A percentile compares a stretch with the other conserved stretches of the same genome.
Evolutionary conservation across 2,888 invertebrate species (phyloP).

Genomic region (Listrodromus nycthemerus): DNA sequence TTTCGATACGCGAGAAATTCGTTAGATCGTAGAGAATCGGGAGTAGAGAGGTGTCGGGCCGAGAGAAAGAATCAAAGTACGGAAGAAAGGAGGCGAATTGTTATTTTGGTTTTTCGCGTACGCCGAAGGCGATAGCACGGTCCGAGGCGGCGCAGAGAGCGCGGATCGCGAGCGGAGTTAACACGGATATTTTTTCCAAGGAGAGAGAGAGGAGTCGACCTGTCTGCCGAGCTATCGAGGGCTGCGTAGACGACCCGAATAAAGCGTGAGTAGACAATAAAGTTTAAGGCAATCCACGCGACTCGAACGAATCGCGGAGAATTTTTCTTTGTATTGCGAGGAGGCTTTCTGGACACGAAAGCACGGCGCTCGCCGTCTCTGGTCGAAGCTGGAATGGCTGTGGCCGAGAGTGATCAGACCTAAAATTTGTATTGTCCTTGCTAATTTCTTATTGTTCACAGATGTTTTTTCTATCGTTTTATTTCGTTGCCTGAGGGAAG

Average conservation of each 20-base stretch:
- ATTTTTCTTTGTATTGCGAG: too few species aligned
- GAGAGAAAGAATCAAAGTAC: neutral
- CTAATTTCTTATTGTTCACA: neutral
- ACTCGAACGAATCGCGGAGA: too few species aligned
- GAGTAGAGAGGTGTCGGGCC: neutral
- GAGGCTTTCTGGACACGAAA: too few species aligned
- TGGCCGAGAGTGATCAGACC: neutral
- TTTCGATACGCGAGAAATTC: slow-evolving; percentile 8
- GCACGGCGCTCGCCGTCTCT: too few species aligned
- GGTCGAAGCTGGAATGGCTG: too few species aligned
- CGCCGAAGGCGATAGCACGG: neutral
- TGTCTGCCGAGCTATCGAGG: slow-evolving; percentile 52
- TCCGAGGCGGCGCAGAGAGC: neutral
- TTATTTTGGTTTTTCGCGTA: neutral
- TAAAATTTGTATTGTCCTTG: neutral
- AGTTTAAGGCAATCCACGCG: neutral
- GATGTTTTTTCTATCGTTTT: neutral
- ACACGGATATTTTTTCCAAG: slow-evolving; percentile 56
- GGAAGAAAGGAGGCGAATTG: neutral
- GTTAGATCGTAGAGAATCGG: neutral
- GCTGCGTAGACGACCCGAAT: slow-evolving; percentile 6
- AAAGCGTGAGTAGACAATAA: slow-evolving; percentile 43
- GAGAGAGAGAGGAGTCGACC: slow-evolving; percentile 42
- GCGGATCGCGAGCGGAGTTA: slow-evolving; percentile 14
- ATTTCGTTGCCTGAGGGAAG: neutral